Percentiles rank a stretch among this genome's conserved stretches.
phyloP scores from a whole-genome alignment of 2,113 vertebrate species.

The Orientallactaga bullata region DNA sequence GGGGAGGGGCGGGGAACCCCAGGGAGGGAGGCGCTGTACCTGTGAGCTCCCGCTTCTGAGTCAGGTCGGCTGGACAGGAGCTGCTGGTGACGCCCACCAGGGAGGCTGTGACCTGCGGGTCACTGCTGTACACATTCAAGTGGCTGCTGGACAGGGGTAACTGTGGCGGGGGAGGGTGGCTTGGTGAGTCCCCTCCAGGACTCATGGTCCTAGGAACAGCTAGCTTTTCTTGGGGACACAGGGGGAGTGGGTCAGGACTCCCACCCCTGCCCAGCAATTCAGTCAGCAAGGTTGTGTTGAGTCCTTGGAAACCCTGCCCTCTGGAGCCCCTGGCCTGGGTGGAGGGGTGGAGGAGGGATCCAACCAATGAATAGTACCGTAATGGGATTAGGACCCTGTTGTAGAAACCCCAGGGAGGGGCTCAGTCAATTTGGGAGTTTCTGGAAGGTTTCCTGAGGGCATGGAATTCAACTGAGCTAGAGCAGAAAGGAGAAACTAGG shows the following conservation, averaged over 20 bases:
- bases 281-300: not conserved
- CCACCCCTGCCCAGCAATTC: not conserved
- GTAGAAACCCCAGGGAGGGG: not conserved
- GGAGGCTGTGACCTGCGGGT: conserved; percentile 94
- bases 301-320: not conserved
- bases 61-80: conserved; percentile 97
- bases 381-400: not conserved
- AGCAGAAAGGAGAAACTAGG: not conserved
- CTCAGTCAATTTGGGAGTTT: not conserved
- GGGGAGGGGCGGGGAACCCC: rapidly evolving
- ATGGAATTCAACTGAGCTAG: not conserved
- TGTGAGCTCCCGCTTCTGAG: conserved; percentile 95
- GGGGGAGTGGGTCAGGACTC: not conserved
- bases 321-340: not conserved
- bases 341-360: not conserved
- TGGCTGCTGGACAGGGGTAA: conserved; percentile 97
- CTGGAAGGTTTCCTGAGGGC: not conserved
- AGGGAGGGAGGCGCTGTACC: conserved; percentile 85
- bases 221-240: not conserved
- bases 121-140: conserved; percentile 95
- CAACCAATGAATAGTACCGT: too few relatives aligned
- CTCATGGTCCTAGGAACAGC: not conserved
- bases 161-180: conserved; percentile 81
- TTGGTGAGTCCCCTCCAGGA: not conserved
- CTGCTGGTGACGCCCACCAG: conserved; percentile 96